Percentiles rank a stretch among this genome's conserved stretches.
Conservation (phyloP, 2,797 vertebrate genomes). For the Iguana delicatissima region DNA sequence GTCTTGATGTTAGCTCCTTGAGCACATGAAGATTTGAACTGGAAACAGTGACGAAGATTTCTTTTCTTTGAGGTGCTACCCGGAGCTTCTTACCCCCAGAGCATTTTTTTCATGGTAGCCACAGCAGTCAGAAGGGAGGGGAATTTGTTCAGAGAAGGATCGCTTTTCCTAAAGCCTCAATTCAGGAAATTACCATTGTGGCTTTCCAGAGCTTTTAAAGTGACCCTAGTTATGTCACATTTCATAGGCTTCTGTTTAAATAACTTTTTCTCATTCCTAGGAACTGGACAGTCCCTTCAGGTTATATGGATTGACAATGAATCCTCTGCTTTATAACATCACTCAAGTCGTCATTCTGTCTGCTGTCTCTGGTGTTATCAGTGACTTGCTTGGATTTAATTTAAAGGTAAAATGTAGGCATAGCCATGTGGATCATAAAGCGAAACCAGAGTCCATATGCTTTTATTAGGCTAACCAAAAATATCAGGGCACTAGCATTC, state of each 20-base stretch:
- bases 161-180: not conserved
- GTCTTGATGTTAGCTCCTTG: not conserved
- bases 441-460: too few relatives aligned
- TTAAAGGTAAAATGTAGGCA: constrained; percentile 86
- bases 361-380: constrained; percentile 97
- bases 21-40: not conserved
- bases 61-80: too few relatives aligned
- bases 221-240: not conserved
- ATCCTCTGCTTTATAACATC: constrained; percentile 98
- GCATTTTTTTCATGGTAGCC: not conserved
- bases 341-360: constrained; percentile 98
- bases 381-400: constrained; percentile 97
- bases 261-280: constrained; percentile 73
- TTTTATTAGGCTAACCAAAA: too few relatives aligned
- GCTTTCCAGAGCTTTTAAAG: not conserved
- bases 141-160: not conserved
- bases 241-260: not conserved
- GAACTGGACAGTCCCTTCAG: constrained; percentile 96
- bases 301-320: constrained; percentile 96
- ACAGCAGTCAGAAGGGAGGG: not conserved
- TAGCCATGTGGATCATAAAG: too few relatives aligned
- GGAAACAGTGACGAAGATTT: not conserved
- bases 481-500: too few relatives aligned
- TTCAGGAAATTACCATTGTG: too few relatives aligned
- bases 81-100: too few relatives aligned